A percentile compares a stretch with the other conserved stretches of the same genome.
phyloP scores from a whole-genome alignment of 2,797 vertebrate genomes.

The Brachyrhaphis roseni region DNA sequence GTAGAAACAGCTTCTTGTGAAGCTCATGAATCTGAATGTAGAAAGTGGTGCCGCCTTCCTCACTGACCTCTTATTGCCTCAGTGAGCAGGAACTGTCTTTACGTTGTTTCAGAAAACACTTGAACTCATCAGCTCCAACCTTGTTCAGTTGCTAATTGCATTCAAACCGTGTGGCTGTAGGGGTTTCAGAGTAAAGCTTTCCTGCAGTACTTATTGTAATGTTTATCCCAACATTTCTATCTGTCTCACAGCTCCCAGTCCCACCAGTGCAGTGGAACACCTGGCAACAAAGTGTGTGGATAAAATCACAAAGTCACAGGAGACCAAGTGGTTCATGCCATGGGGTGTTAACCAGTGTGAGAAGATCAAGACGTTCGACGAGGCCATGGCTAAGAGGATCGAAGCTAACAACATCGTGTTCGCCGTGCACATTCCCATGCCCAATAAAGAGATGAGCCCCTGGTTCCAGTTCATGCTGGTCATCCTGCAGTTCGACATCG shows the following conservation, averaged over 20 bases:
- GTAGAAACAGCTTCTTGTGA: conserved; percentile 20
- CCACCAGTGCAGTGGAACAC: conserved; percentile 87
- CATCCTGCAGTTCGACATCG: conserved; percentile 94
- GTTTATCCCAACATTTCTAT: conserved; percentile 22
- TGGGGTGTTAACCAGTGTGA: conserved; percentile 91
- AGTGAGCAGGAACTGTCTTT: background rate
- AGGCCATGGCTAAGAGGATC: conserved; percentile 88
- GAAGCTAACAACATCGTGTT: conserved; percentile 97
- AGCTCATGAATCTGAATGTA: conserved; percentile 65
- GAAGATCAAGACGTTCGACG: conserved; percentile 88
- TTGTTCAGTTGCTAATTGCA: background rate
- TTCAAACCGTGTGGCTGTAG: background rate
- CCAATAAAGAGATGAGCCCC: conserved; percentile 92
- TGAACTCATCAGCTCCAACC: background rate
- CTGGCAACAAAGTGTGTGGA: conserved; percentile 92
- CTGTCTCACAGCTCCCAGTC: conserved; percentile 87
- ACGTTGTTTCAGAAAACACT: background rate
- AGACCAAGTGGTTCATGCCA: conserved; percentile 89
- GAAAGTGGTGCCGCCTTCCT: conserved; percentile 15
- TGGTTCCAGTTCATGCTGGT: conserved; percentile 99
- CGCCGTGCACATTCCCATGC: conserved; percentile 89
- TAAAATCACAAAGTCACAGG: conserved; percentile 79
- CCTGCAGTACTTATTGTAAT: background rate
- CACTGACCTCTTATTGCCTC: background rate
- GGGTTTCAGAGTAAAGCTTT: background rate